These are phyloP conservation scores for Tanypteryx hageni DNA, from an alignment of 2,888 invertebrate genomes.

Conservation along the genomic window DNA sequence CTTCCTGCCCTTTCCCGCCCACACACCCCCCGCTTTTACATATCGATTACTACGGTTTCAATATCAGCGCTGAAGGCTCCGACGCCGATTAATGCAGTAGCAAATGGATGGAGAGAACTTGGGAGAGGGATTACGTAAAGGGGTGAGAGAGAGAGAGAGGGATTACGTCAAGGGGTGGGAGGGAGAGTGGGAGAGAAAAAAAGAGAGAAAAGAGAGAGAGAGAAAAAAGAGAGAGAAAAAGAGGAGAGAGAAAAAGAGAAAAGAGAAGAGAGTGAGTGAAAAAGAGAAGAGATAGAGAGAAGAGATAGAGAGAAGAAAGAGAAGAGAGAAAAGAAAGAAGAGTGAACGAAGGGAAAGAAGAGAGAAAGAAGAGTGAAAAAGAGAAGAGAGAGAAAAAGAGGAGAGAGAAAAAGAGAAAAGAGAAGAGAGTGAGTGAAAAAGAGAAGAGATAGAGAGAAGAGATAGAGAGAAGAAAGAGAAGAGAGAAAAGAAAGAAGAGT, in stretches of 20 bases:
- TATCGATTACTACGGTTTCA: neutral
- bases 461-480: no score
- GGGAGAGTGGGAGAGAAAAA: neutral
- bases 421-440: neutral
- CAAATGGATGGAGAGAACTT: neutral
- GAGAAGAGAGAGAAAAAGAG: neutral
- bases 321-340: no score
- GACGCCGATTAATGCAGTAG: neutral
- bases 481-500: no score
- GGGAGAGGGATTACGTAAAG: no score
- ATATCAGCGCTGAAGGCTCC: conserved; percentile 9
- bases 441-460: neutral
- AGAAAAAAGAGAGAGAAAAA: neutral
- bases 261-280: neutral
- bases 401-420: neutral
- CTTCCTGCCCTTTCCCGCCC: neutral
- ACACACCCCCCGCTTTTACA: neutral
- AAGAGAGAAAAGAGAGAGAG: neutral
- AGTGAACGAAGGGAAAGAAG: neutral
- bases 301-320: neutral
- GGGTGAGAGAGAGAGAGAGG: neutral
- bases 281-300: neutral
- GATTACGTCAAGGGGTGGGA: neutral
- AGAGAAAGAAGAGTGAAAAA: neutral
- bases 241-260: neutral